Evolutionary conservation across 2,113 vertebrate species (phyloP), one percentile per base, ranked within the genome.

Genomic region (Tachysurus vachellii): DNA sequence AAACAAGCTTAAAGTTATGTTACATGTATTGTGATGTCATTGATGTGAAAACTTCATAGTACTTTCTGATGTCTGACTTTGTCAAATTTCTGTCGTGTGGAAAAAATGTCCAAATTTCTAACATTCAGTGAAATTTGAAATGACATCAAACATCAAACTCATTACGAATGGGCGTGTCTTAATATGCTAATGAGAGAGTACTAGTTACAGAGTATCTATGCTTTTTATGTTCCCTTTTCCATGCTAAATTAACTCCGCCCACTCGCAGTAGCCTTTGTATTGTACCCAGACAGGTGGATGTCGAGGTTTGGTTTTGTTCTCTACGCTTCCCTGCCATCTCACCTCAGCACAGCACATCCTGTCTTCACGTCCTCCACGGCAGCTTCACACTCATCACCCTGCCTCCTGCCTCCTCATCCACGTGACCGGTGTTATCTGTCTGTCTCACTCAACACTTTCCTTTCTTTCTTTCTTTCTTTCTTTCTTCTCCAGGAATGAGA

Each of bases 401-500:
- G 36, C 56, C 13, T 16, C 14, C 71, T 47, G 8, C 17, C 80
- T 70, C 53, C 70, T 57, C 13, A 2, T 19, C 36, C 8, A 19
- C 14, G 26, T 9, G 61, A 61, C 16, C 3, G 14, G 36, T 76
- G 47, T 36, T 59, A 36, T 14, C 21, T 5, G 13, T 73, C 23
- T 42, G 3, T 82, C 26, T 62, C 17, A 17, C 85, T 71, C 28
- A 56, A 31, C 47, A 50, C 82, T 54, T 54, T 71, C 31, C 28
- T 71, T n/a, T 57, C 64, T 14, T 14, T 56, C 10, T 23, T 36
- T 80, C 19, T 86, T 77, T 28, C 64, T 14, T 14, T 56, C 10
- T 23, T 36, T 80, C 19, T 86, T 77, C 21, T 21, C 44, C 84
- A 98, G 97, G 97, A 91, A 97, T 97, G 96, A 96, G 95, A 42